Percentiles rank a stretch among this genome's conserved stretches.
Conservation (phyloP, 30 jellyfish, hydroid and myxozoan genomes). For the Clytia hemisphaerica region DNA sequence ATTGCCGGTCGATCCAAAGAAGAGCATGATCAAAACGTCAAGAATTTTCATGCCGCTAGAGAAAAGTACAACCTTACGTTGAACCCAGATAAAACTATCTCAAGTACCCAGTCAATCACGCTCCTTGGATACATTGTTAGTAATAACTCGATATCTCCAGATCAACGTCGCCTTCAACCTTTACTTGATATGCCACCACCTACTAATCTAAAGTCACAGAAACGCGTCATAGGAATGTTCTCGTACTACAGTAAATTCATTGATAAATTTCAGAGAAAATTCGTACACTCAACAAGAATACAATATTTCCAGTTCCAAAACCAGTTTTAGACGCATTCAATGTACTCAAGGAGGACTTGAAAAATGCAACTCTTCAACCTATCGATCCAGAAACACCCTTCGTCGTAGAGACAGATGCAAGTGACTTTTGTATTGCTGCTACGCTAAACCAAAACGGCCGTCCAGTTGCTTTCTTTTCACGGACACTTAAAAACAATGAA, state of each 20-base stretch:
- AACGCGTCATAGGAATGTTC: slow-evolving; percentile 30
- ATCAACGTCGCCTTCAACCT: slow-evolving; percentile 42
- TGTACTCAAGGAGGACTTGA: not conserved
- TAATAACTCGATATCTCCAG: slow-evolving; percentile 24
- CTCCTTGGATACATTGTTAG: slow-evolving; percentile 5
- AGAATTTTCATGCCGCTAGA: slow-evolving; percentile 21
- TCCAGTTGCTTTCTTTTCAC: slow-evolving; percentile 44
- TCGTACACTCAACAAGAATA: slow-evolving; percentile 22
- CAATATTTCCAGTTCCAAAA: slow-evolving; percentile 18
- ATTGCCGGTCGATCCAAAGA: slow-evolving; percentile 36
- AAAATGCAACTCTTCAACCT: not conserved
- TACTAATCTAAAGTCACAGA: slow-evolving; percentile 6
- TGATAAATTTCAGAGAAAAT: slow-evolving; percentile 27
- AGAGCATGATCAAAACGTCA: slow-evolving; percentile 28
- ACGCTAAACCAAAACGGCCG: slow-evolving; percentile 39
- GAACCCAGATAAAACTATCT: slow-evolving; percentile 8
- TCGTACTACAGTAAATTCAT: slow-evolving; percentile 28
- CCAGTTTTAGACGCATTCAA: slow-evolving; percentile 16
- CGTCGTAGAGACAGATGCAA: slow-evolving; percentile 44
- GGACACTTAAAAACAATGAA: slow-evolving; percentile 22
- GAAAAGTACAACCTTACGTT: slow-evolving; percentile 8
- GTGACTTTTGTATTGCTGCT: slow-evolving; percentile 50
- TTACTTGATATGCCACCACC: slow-evolving; percentile 46
- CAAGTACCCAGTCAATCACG: not conserved
- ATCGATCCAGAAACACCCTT: slow-evolving; percentile 40